Evolutionary conservation across 2,113 vertebrate genomes (phyloP), one percentile per base, ranked within the genome.

Genomic region (Furnarius figulus): DNA sequence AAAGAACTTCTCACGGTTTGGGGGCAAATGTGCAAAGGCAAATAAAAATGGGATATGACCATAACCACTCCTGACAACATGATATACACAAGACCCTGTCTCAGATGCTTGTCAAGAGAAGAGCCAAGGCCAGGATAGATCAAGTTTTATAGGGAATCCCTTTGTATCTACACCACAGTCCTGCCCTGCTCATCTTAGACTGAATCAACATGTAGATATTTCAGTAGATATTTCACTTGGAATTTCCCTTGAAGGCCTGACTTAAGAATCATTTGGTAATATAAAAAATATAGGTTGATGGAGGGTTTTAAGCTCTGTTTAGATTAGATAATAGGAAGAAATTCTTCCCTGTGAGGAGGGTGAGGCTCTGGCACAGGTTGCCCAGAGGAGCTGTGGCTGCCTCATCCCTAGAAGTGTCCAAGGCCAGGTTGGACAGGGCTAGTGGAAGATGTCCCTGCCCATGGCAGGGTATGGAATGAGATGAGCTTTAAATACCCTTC

Each of bases 361-460:
- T 2, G 2, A 82, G 20, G 24, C 14, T 4, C n/a, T 55, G 71
- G n/a, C 30, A 76, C 3, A 63, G 9, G 31, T 0, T 83, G 4
- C 17, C 11, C 25, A 35, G 40, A 55, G 71, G 0, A 47, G 71
- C 47, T 68, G 47, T 31, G 62, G 53, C 30, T 76, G 47, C 6
- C 6, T 28, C 30, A 75, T 35, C 24, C n/a, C 63, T 55, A 25
- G 14, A 0, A 70, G 9, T 19, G 30, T 0, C 40, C 63, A 23
- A 63, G 47, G 16, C 9, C 17, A 35, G 35, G 39, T 0, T 89
- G 62, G 71, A 47, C 0, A 0, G 61, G 33, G 4, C 2, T 0
- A 4, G 8, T n/a, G 16, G 23, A 0, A 67, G 2, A 1, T 52
- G 39, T 52, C 61, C 19, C 59, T 67, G 33, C 13, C 28, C 21